Base-by-base conservation (phyloP, 2,888 invertebrate genomes). In the Mesorhabditis spiculigera region DNA sequence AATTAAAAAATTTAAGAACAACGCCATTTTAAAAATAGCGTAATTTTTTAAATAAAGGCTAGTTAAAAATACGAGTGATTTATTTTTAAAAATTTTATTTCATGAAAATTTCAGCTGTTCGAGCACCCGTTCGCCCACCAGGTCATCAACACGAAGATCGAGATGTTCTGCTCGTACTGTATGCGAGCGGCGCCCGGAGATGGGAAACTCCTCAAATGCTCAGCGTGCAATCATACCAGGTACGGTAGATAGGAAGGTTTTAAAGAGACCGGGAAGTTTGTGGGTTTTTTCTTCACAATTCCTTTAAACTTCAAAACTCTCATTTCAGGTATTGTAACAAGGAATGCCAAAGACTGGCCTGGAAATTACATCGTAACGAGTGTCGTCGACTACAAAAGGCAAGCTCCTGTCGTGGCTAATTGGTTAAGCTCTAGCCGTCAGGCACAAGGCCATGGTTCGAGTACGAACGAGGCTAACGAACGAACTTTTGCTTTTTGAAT, bases 51-150 rank as follows among this genome's bases (percentile, higher is more conserved):
- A 28, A 28, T 28, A 1, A 28, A 3, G 28, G 28, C 28, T 28
- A 28, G 28, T 28, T 28, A 28, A 28, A 28, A 3, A 28, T 3
- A 28, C 28, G 28, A 28, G 1, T 28, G 28, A 28, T 28, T 28
- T 28, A 28, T 28, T 28, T 28, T 28, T 28, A 28, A 28, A 28
- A 28, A 28, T 28, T 28, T 28, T 28, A 1, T 28, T 28, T 28
- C 1, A 28, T 28, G 28, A 1, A 28, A 28, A 28, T 66, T 75
- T 67, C 45, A 78, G 76, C 70, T 81, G 4, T 83, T 83, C 71
- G 83, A 83, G 41, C 66, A 73, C 10, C 84, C 84, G 3, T 84
- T 83, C 69, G 83, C 81, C 45, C 78, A 81, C n/a, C 76, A 82
- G 61, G 76, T 84, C 5, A 65, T 69, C 65, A 84, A 85, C 66